These are phyloP conservation scores for Hemiscyllium ocellatum DNA, from an alignment of 2,113 vertebrate species.

Conservation along the genomic window DNA sequence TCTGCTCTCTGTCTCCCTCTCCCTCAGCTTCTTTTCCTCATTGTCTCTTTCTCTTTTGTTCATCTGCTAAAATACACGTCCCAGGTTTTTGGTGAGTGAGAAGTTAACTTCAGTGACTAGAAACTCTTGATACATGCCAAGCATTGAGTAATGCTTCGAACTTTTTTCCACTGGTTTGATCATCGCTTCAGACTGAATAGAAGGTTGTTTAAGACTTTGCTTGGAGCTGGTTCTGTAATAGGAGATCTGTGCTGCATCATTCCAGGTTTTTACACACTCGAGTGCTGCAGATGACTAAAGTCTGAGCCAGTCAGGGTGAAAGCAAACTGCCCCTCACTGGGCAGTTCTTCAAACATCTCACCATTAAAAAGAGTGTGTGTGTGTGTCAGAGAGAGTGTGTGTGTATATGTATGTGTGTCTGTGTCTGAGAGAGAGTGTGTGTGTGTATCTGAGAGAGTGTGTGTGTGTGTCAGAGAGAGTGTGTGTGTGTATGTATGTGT, in stretches of 20 bases:
- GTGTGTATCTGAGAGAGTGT: too few species aligned
- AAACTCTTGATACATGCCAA: not conserved
- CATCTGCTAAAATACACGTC: not conserved
- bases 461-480: not conserved
- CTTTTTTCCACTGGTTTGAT: not conserved
- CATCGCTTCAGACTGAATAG: not conserved
- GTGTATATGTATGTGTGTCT: too few species aligned
- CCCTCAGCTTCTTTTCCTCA: not conserved
- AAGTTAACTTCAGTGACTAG: not conserved
- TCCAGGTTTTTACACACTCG: not conserved
- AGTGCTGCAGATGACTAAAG: too few species aligned
- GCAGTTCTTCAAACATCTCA: not conserved
- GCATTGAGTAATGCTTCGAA: not conserved
- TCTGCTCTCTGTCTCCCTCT: conserved; percentile 38
- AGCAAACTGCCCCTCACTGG: not conserved
- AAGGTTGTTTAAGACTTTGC: not conserved
- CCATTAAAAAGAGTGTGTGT: too few species aligned
- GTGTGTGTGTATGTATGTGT: not conserved
- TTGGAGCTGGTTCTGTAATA: not conserved
- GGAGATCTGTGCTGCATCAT: not conserved
- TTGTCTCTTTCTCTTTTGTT: not conserved
- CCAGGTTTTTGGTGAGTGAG: not conserved
- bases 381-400: too few species aligned
- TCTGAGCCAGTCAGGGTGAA: not conserved
- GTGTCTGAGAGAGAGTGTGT: too few species aligned